These are phyloP conservation scores for Lampris incognitus DNA, from an alignment of 2,113 vertebrate species.

Conservation along the genomic window DNA sequence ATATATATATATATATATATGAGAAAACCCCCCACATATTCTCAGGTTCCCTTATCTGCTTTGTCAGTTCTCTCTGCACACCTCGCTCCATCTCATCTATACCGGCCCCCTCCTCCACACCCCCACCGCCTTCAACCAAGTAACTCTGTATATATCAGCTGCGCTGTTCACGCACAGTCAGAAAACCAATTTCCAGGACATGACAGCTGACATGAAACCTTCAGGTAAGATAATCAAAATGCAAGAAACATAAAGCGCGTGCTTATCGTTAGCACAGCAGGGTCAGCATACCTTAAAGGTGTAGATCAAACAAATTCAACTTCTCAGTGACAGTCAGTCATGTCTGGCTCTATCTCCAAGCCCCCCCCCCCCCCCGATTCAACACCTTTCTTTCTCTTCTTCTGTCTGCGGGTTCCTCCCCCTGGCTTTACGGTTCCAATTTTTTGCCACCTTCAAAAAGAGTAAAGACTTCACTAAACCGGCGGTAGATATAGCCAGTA, in stretches of 20 bases:
- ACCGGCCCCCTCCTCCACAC: no score
- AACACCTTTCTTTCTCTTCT: constrained; percentile 3
- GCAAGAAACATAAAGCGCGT: constrained; percentile 15
- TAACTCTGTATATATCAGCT: not conserved
- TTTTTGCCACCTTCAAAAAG: constrained; percentile 52
- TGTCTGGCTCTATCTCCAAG: not conserved
- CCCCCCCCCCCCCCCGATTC: constrained; percentile 9
- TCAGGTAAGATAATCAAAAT: constrained; percentile 12
- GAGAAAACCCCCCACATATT: not conserved
- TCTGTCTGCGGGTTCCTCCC: constrained; percentile 7
- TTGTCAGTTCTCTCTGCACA: constrained; percentile 1
- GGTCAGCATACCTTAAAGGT: not conserved
- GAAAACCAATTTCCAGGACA: constrained; percentile 34
- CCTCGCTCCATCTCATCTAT: not conserved
- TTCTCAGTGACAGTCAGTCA: constrained; percentile 4
- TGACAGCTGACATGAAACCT: constrained; percentile 7
- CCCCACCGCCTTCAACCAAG: not conserved
- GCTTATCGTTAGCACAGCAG: not conserved
- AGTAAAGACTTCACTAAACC: constrained; percentile 21
- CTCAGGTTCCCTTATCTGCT: not conserved
- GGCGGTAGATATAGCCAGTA: constrained; percentile 39
- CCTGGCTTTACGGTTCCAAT: not conserved
- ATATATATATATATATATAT: no score
- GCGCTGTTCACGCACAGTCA: not conserved
- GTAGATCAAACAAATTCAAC: constrained; percentile 43